Percentiles rank a stretch among this genome's conserved stretches.
These are phyloP conservation scores for Corvus moneduloides DNA, from an alignment of 2,113 vertebrate genomes.

Conservation along the genomic window DNA sequence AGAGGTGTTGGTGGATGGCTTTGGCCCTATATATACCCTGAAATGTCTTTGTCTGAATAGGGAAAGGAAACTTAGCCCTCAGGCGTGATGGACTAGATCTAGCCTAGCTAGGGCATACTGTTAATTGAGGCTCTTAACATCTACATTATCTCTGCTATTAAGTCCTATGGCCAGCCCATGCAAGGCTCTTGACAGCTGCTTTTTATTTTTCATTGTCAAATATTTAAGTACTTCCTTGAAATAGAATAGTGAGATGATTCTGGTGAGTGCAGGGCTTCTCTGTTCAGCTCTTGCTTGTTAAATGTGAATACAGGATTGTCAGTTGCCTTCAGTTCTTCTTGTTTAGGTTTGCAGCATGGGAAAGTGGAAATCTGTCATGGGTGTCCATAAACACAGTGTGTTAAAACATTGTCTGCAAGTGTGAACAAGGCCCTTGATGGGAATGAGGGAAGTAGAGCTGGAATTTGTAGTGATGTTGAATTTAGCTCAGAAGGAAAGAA, in stretches of 20 bases:
- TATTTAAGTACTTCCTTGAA: background rate
- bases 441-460: background rate
- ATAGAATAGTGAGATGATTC: background rate
- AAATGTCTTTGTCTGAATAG: background rate
- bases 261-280: background rate
- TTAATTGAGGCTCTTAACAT: background rate
- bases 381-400: background rate
- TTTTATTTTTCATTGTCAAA: slow-evolving; percentile 3
- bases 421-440: background rate
- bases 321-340: background rate
- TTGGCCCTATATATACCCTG: background rate
- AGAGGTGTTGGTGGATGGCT: background rate
- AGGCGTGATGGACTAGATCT: background rate
- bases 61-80: background rate
- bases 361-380: background rate
- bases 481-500: background rate
- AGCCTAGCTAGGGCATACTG: background rate
- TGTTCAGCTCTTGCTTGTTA: slow-evolving; percentile 16
- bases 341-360: background rate
- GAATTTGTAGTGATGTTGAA: background rate
- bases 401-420: background rate
- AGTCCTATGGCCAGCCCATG: background rate
- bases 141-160: background rate
- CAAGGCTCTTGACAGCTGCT: background rate
- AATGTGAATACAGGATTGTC: background rate